Conservation (phyloP, 2,888 invertebrate species). For the Orchesella flavescens region DNA sequence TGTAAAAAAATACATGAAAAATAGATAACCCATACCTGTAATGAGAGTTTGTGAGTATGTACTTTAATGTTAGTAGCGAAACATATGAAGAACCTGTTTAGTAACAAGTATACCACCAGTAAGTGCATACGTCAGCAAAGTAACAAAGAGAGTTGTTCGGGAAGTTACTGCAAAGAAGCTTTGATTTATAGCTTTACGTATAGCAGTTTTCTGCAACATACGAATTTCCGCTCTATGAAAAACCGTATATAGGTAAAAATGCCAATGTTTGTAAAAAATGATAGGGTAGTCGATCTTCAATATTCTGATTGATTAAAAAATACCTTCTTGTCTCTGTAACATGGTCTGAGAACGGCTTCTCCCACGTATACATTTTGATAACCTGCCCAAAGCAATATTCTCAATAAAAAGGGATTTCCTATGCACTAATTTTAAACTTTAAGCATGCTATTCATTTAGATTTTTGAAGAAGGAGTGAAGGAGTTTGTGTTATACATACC, state of each 20-base stretch:
- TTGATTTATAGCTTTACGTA: constrained; percentile 79
- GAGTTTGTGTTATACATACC: constrained; percentile 73
- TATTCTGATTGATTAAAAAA: too few species aligned
- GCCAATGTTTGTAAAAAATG: too few species aligned
- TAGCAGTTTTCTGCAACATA: constrained; percentile 79
- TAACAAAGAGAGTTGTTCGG: constrained; percentile 86
- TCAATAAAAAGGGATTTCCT: not conserved
- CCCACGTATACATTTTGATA: constrained; percentile 96
- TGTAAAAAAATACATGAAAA: too few species aligned
- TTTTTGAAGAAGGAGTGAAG: not conserved
- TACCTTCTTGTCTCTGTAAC: constrained; percentile 22
- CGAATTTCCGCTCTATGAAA: constrained; percentile 80
- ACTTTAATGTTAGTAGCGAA: too few species aligned
- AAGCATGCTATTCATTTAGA: not conserved
- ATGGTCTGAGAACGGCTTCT: constrained; percentile 74
- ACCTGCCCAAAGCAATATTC: constrained; percentile 73
- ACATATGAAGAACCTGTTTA: constrained; percentile 80
- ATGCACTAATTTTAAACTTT: too few species aligned
- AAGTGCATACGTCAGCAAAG: constrained; percentile 84
- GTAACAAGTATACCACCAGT: constrained; percentile 81
- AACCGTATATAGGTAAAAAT: not conserved
- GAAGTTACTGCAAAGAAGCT: constrained; percentile 84
- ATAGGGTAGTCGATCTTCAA: too few species aligned
- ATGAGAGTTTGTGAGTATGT: not conserved
- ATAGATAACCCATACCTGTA: constrained; percentile 4